Conservation (phyloP, 2,888 invertebrate species). For the Ectobius pallidus region DNA sequence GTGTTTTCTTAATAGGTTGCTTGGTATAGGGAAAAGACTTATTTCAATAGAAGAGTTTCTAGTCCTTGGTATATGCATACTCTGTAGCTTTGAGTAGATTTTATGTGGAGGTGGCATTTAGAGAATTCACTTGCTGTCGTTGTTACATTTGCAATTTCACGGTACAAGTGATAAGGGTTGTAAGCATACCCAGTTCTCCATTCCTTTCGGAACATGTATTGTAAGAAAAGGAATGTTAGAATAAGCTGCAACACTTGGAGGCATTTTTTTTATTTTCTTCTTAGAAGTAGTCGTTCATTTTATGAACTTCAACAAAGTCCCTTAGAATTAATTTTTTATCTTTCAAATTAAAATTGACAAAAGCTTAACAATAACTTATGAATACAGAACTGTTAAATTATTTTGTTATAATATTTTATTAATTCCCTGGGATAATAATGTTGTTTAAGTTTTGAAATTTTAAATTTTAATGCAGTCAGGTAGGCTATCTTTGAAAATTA, state of each 20-base stretch:
- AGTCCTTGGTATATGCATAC: not conserved
- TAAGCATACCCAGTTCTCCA: not conserved
- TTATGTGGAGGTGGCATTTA: slow-evolving; percentile 12
- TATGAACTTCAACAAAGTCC: not conserved
- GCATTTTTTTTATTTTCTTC: not conserved
- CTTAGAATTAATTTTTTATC: not conserved
- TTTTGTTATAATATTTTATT: not conserved
- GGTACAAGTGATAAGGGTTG: not conserved
- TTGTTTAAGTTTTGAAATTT: not conserved
- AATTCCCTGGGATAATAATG: not conserved
- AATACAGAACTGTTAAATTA: not conserved
- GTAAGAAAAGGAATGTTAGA: not conserved
- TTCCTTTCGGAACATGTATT: not conserved
- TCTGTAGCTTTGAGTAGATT: not conserved
- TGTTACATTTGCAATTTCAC: slow-evolving; percentile 4
- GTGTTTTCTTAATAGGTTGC: slow-evolving; percentile 1
- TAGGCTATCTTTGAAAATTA: too few species aligned
- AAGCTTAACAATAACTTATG: not conserved
- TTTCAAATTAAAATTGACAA: not conserved
- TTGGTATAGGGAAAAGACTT: not conserved
- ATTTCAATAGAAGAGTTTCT: slow-evolving; percentile 8
- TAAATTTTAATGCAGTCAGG: too few species aligned
- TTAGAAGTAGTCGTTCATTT: not conserved
- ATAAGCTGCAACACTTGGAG: not conserved
- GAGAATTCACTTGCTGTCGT: slow-evolving; percentile 5